phyloP scores from a whole-genome alignment of 2,888 invertebrate genomes.

The Metopia argyrocephala region DNA sequence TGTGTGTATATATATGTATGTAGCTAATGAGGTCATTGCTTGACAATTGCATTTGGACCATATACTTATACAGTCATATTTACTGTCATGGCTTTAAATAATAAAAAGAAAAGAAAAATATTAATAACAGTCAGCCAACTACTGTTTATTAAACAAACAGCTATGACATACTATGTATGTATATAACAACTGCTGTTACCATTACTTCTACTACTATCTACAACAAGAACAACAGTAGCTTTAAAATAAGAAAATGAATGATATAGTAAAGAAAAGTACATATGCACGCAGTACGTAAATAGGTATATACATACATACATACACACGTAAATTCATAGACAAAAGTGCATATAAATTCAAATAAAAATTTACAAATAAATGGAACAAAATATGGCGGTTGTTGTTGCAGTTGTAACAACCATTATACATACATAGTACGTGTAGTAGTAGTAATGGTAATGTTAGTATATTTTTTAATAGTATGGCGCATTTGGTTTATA shows the following conservation, averaged over 20 bases:
- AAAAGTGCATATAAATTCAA: neutral
- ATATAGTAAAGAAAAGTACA: neutral
- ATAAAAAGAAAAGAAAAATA: neutral
- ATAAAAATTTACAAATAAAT: constrained; percentile 30
- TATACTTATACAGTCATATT: constrained; percentile 26
- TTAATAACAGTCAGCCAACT: constrained; percentile 6
- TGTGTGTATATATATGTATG: neutral
- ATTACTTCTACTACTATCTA: neutral
- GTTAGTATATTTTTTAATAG: constrained; percentile 38
- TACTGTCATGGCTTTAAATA: neutral
- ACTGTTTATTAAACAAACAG: constrained; percentile 21
- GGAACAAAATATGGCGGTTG: neutral
- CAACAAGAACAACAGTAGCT: neutral
- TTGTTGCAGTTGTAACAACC: neutral
- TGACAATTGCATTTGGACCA: constrained; percentile 74
- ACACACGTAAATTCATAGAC: neutral
- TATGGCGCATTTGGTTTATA: constrained; percentile 61
- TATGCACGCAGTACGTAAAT: neutral
- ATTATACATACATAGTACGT: no score
- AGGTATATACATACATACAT: neutral
- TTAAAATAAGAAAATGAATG: neutral
- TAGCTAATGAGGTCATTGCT: constrained; percentile 76
- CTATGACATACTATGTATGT: no score
- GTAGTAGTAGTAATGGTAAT: constrained; percentile 5
- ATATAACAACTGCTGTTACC: neutral